phyloP scores from a whole-genome alignment of 2,797 vertebrate species.

The Betta splendens region DNA sequence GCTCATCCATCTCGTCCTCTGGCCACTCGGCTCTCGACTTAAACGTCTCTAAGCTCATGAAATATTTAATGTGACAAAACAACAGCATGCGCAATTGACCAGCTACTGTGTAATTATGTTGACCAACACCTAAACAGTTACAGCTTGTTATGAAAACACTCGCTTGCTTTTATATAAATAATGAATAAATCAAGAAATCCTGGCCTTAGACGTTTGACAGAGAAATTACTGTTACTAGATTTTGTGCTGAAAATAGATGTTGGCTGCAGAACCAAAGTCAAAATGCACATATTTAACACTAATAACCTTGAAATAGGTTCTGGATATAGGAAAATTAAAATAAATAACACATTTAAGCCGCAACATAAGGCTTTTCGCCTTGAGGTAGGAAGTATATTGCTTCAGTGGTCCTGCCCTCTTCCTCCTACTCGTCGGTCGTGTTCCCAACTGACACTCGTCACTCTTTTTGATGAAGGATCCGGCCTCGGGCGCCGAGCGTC shows the following conservation, averaged over 20 bases:
- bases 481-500: constrained; percentile 24
- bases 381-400: constrained; percentile 24
- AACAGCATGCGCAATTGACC: too few species aligned
- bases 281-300: neutral
- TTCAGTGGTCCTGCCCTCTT: constrained; percentile 19
- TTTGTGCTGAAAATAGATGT: neutral
- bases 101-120: too few species aligned
- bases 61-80: too few species aligned
- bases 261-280: neutral
- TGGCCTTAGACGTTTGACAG: neutral
- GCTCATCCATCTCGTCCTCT: too few species aligned
- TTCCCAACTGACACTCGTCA: constrained; percentile 33
- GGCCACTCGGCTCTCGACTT: too few species aligned
- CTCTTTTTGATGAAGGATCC: constrained; percentile 43
- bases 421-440: constrained; percentile 36
- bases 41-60: too few species aligned
- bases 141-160: too few species aligned
- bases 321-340: neutral
- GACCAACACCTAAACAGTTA: too few species aligned
- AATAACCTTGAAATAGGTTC: constrained; percentile 1
- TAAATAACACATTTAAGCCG: neutral
- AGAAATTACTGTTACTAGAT: neutral
- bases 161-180: too few species aligned
- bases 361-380: constrained; percentile 18
- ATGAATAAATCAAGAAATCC: neutral